Evolutionary conservation across 2,888 invertebrate genomes (phyloP).

Genomic region (Erebia ligea): DNA sequence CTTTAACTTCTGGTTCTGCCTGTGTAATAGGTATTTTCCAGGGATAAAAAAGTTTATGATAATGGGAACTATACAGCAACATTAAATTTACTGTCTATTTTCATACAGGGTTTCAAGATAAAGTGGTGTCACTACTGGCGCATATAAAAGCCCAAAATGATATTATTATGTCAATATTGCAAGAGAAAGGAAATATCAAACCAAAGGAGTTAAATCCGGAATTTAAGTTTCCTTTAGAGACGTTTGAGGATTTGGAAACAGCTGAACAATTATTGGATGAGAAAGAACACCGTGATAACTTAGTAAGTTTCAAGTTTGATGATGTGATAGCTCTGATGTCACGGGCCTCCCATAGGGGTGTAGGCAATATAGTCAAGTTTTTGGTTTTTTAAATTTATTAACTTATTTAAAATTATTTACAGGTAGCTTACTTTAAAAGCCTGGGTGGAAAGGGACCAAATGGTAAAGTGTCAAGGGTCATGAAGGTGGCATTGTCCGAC

Average conservation of each 20-base stretch:
- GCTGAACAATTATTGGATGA: background rate
- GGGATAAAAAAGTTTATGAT: background rate
- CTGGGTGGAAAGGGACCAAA: background rate
- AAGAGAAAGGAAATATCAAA: background rate
- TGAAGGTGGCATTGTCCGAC: background rate
- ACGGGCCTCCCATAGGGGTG: background rate
- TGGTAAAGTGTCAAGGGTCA: conserved; percentile 7
- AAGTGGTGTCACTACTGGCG: background rate
- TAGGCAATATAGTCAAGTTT: background rate
- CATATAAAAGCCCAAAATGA: background rate
- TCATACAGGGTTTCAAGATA: background rate
- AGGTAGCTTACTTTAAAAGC: background rate
- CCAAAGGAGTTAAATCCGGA: background rate
- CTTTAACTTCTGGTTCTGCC: background rate
- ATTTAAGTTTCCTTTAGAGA: background rate
- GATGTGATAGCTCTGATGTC: background rate
- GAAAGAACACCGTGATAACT: background rate
- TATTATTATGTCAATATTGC: background rate
- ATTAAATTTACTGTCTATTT: background rate
- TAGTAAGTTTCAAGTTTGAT: background rate
- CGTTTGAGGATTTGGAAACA: background rate
- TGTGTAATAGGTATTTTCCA: background rate
- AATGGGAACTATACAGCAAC: background rate
- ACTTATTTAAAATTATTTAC: background rate
- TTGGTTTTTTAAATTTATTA: background rate